A percentile compares a stretch with the other conserved stretches of the same genome.
These are phyloP conservation scores for Phanerotoma sp. DNA, from an alignment of 2,888 invertebrate genomes.

Conservation along the genomic window DNA sequence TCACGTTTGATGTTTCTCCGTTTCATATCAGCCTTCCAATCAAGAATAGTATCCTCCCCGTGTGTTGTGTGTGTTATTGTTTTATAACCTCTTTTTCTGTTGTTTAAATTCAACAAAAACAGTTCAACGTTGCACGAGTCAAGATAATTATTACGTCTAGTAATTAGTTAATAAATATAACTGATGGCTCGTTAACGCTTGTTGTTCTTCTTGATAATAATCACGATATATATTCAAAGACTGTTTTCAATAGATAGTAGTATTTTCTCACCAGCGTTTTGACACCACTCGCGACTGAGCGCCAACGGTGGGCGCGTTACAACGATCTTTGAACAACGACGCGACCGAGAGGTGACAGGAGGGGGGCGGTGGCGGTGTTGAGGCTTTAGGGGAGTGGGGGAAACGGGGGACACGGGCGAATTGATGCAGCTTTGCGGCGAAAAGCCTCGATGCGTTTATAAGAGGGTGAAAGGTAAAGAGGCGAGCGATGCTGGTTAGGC, in stretches of 20 bases:
- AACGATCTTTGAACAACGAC: slow-evolving; percentile 32
- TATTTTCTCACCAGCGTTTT: slow-evolving; percentile 28
- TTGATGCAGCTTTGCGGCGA: slow-evolving; percentile 57
- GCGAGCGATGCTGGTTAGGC: slow-evolving; percentile 56
- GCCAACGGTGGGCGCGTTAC: slow-evolving; percentile 42
- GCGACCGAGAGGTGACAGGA: slow-evolving; percentile 28
- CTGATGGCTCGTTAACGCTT: too few species aligned
- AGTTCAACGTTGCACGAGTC: too few species aligned
- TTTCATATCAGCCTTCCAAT: slow-evolving; percentile 37
- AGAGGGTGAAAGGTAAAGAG: slow-evolving; percentile 59
- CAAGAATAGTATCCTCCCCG: slow-evolving; percentile 9
- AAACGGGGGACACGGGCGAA: slow-evolving; percentile 57
- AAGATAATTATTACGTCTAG: too few species aligned
- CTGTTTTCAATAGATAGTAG: background rate
- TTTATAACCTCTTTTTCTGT: too few species aligned
- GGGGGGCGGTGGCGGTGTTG: slow-evolving; percentile 39
- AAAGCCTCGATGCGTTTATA: slow-evolving; percentile 35
- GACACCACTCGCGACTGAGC: slow-evolving; percentile 40
- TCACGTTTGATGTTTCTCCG: slow-evolving; percentile 38
- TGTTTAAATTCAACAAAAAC: too few species aligned
- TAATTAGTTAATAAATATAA: too few species aligned
- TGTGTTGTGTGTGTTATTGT: too few species aligned
- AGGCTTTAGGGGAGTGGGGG: slow-evolving; percentile 52
- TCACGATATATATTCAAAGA: background rate
- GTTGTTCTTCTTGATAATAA: background rate